phyloP scores from a whole-genome alignment of 2,888 invertebrate genomes.

The Rotaria magnacalcarata region DNA sequence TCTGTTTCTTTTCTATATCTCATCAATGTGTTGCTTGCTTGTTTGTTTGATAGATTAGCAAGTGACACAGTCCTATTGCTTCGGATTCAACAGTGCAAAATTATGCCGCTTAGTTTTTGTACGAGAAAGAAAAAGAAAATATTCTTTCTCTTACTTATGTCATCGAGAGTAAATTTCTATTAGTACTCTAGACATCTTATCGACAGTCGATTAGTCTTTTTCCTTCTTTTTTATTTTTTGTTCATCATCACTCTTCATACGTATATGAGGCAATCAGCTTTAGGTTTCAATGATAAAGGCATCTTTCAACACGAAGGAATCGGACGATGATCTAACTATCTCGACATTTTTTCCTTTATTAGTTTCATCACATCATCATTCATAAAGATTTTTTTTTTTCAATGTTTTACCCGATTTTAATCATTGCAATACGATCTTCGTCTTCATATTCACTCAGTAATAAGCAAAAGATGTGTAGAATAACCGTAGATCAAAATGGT shows the following conservation, averaged over 20 bases:
- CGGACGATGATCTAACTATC: slow-evolving; percentile 4
- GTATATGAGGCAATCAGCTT: neutral
- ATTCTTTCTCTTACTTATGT: neutral
- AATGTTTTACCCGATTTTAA: neutral
- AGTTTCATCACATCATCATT: neutral
- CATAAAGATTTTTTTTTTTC: neutral
- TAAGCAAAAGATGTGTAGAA: neutral
- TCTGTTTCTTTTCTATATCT: neutral
- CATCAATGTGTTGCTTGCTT: neutral
- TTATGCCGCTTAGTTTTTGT: too few relatives aligned
- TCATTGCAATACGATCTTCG: neutral
- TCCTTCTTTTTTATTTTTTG: neutral
- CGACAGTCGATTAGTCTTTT: neutral
- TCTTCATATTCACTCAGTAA: neutral
- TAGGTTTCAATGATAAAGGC: neutral
- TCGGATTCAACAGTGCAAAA: neutral
- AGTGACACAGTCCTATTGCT: neutral
- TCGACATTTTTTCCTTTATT: neutral
- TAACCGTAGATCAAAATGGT: neutral
- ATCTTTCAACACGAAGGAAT: neutral
- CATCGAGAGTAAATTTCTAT: neutral
- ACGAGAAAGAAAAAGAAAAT: too few relatives aligned
- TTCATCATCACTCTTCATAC: neutral
- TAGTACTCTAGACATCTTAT: slow-evolving; percentile 14
- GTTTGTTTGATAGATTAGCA: neutral